A percentile compares a stretch with the other conserved stretches of the same genome.
These are phyloP conservation scores for Cryptoblepharus egeriae DNA, from an alignment of 2,797 vertebrate genomes.

Conservation along the genomic window DNA sequence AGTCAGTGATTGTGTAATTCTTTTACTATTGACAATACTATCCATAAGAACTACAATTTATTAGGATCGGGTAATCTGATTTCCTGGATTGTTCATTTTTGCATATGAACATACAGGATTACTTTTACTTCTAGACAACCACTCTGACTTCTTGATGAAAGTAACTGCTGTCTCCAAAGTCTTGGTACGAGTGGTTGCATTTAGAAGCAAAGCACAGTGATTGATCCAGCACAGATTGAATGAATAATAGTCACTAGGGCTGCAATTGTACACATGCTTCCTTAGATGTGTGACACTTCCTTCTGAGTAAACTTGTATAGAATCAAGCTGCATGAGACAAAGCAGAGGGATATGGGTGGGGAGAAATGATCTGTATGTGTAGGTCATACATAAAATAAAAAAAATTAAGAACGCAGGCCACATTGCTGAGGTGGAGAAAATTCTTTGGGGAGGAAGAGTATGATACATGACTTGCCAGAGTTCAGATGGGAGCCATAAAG, in stretches of 20 bases:
- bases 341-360: too few relatives aligned
- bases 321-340: not conserved
- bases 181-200: not conserved
- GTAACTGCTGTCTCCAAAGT: not conserved
- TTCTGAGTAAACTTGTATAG: not conserved
- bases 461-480: not conserved
- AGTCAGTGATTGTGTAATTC: not conserved
- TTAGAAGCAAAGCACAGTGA: not conserved
- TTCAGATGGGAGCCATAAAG: constrained; percentile 1
- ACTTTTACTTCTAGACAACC: too few relatives aligned
- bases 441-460: not conserved
- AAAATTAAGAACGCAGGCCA: not conserved
- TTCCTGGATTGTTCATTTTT: not conserved
- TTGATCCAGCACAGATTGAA: not conserved
- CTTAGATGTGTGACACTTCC: not conserved
- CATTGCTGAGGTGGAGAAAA: constrained; percentile 15
- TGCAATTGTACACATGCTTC: not conserved
- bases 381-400: not conserved
- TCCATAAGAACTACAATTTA: not conserved
- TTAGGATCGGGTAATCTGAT: not conserved
- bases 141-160: not conserved
- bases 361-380: not conserved
- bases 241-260: not conserved
- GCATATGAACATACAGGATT: not conserved
- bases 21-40: not conserved